Conservation (phyloP, 1,140 invertebrate species). For the Monomorium pharaonis region DNA sequence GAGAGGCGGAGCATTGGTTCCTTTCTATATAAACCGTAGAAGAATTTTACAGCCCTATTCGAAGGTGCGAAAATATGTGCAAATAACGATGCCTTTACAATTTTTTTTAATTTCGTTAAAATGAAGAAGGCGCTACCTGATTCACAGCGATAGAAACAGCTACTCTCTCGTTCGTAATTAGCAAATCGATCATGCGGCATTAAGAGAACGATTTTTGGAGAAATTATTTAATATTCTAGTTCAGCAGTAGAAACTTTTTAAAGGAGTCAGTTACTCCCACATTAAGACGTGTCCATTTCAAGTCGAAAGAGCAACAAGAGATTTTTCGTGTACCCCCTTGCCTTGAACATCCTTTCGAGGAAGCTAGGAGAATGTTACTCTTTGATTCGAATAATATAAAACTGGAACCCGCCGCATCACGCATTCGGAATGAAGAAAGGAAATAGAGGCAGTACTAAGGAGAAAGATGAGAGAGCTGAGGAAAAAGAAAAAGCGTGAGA, state of each 20-base stretch:
- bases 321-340: not conserved
- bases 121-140: not conserved
- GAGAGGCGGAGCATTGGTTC: slow-evolving; percentile 14
- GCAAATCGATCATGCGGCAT: not conserved
- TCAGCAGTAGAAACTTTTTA: not conserved
- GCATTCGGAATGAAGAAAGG: not conserved
- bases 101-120: slow-evolving; percentile 14
- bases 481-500: slow-evolving; percentile 72
- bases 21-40: not conserved
- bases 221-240: slow-evolving; percentile 7
- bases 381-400: not conserved
- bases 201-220: not conserved
- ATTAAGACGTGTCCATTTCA: not conserved
- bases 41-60: not conserved
- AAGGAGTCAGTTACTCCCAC: not conserved
- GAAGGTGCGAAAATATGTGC: not conserved
- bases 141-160: not conserved
- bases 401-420: no score
- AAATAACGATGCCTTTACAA: not conserved
- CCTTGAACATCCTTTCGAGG: not conserved
- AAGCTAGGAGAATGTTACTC: not conserved
- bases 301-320: no score
- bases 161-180: not conserved
- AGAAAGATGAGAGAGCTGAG: slow-evolving; percentile 75
- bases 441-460: slow-evolving; percentile 18